These are phyloP conservation scores for Otus sunia DNA, from an alignment of 2,113 vertebrate genomes.

Conservation along the genomic window DNA sequence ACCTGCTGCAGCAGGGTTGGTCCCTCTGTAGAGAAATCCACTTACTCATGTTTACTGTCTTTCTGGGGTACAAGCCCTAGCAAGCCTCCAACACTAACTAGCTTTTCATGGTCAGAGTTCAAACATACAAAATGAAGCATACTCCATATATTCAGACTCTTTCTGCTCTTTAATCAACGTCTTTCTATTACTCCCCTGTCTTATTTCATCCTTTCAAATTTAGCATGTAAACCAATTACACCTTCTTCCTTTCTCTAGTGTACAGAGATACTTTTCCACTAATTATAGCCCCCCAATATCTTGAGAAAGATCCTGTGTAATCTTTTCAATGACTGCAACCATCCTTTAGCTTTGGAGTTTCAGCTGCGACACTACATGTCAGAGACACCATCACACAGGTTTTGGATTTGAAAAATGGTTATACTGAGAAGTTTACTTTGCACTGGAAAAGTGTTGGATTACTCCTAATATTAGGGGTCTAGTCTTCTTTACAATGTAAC, in stretches of 20 bases:
- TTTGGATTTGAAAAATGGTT: neutral
- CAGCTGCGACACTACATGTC: neutral
- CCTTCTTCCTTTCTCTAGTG: neutral
- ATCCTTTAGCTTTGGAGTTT: neutral
- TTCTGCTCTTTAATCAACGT: conserved; percentile 44
- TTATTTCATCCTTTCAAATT: conserved; percentile 24
- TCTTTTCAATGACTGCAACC: neutral
- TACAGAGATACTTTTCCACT: neutral
- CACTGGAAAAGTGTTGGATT: neutral
- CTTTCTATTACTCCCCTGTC: neutral
- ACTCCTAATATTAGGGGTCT: neutral
- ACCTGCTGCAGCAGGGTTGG: neutral
- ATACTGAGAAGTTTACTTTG: neutral
- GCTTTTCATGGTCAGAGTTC: conserved; percentile 1
- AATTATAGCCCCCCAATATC: conserved; percentile 7
- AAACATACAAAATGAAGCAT: neutral
- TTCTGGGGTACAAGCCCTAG: neutral
- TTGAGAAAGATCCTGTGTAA: neutral
- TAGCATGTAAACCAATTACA: neutral
- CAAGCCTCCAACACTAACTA: neutral
- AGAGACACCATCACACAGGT: neutral
- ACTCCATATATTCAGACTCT: neutral
- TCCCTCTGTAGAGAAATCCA: neutral
- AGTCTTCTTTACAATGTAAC: neutral
- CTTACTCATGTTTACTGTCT: neutral